These are phyloP conservation scores for Himalopsyche kuldschensis DNA, from an alignment of 2,888 invertebrate genomes.

Conservation along the genomic window DNA sequence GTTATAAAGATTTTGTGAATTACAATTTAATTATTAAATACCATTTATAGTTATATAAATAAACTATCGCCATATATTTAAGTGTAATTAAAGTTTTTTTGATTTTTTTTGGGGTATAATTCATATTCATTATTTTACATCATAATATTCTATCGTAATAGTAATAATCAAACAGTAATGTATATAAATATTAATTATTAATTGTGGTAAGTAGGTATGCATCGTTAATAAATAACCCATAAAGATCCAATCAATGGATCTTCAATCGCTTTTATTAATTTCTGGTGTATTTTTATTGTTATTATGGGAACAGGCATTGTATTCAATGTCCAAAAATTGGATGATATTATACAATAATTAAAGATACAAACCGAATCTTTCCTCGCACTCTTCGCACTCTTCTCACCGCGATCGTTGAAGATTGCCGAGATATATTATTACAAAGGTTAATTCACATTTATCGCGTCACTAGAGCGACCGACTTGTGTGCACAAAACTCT, in stretches of 20 bases:
- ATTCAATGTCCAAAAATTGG: background rate
- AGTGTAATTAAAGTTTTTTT: conserved; percentile 39
- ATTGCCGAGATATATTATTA: background rate
- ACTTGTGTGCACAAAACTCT: background rate
- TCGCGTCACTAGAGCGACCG: background rate
- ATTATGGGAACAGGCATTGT: background rate
- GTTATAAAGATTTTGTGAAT: conserved; percentile 38
- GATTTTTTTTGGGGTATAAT: conserved; percentile 37
- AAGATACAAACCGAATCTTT: background rate
- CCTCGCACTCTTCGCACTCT: background rate
- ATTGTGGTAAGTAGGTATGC: conserved; percentile 31
- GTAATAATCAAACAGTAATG: conserved; percentile 43
- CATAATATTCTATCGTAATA: conserved; percentile 51
- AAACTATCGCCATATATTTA: conserved; percentile 40
- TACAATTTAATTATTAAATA: conserved; percentile 38
- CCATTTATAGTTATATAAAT: conserved; percentile 39
- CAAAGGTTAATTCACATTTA: background rate
- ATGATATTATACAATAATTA: background rate
- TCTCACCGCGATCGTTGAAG: background rate
- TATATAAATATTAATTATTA: conserved; percentile 37
- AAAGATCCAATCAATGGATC: conserved; percentile 9
- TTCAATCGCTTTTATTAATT: background rate
- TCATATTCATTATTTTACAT: conserved; percentile 39
- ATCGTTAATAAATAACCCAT: conserved; percentile 28
- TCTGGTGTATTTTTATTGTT: background rate